Percentiles rank a stretch among this genome's conserved stretches.
phyloP scores from a whole-genome alignment of 2,113 vertebrate genomes.

The Tenrec ecaudatus region DNA sequence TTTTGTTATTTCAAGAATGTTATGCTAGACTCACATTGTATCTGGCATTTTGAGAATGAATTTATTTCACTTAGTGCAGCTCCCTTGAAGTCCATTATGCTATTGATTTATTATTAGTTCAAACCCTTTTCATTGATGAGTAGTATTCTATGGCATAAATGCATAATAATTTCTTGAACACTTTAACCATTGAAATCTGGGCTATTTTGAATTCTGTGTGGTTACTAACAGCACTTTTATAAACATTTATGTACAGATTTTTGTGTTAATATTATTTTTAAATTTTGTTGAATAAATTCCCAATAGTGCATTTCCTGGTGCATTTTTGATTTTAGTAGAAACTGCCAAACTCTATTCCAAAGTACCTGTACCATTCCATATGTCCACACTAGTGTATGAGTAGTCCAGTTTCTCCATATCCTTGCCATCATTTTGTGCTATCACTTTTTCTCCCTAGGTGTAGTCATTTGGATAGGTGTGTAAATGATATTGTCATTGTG shows the following conservation, averaged over 20 bases:
- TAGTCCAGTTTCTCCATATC: neutral
- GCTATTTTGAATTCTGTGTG: neutral
- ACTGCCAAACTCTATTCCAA: neutral
- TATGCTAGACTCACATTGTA: neutral
- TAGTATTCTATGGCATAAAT: neutral
- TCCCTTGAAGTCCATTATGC: neutral
- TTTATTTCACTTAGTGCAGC: neutral
- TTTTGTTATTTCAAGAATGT: slow-evolving; percentile 13
- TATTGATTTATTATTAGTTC: too few relatives aligned
- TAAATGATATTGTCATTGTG: neutral
- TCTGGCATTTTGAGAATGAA: slow-evolving; percentile 10
- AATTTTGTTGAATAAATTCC: slow-evolving; percentile 8
- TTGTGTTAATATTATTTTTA: neutral
- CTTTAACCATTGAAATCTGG: neutral
- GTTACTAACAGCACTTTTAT: neutral
- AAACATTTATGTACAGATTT: neutral
- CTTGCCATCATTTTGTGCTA: neutral
- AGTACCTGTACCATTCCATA: neutral
- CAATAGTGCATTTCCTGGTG: neutral
- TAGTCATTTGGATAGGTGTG: neutral
- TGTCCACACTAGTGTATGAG: neutral
- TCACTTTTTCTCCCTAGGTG: neutral
- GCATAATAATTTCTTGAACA: neutral
- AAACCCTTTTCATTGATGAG: neutral
- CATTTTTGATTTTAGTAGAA: slow-evolving; percentile 42